phyloP scores from a whole-genome alignment of 1,140 invertebrate genomes.

The fruit fly (Drosophila melanogaster) region Release_6_plus_ISO1_MT NT_033777.3:22870501-22871000 shows the following conservation, averaged over 20 bases:
- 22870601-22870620: slow-evolving; percentile 45
- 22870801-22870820: slow-evolving; percentile 58
- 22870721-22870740: neutral
- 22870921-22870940: no score
- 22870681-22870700: slow-evolving; percentile 31
- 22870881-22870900: slow-evolving; percentile 29
- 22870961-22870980: no score
- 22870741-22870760: neutral
- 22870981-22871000: fast-evolving
- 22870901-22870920: slow-evolving; percentile 1
- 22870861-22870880: slow-evolving; percentile 12
- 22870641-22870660: slow-evolving; percentile 59
- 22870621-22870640: slow-evolving; percentile 77
- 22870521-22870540: neutral
- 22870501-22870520: neutral
- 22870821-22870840: slow-evolving; percentile 26
- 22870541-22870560: slow-evolving; percentile 43
- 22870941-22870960: no score
- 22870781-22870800: slow-evolving; percentile 50
- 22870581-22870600: slow-evolving; percentile 72
- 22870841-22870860: neutral
- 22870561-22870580: slow-evolving; percentile 56
- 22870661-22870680: slow-evolving; percentile 41
- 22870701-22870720: slow-evolving; percentile 11
- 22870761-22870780: slow-evolving; percentile 30